Evolutionary conservation across 2,888 invertebrate species (phyloP).

Genomic region (Smittia aterrima): DNA sequence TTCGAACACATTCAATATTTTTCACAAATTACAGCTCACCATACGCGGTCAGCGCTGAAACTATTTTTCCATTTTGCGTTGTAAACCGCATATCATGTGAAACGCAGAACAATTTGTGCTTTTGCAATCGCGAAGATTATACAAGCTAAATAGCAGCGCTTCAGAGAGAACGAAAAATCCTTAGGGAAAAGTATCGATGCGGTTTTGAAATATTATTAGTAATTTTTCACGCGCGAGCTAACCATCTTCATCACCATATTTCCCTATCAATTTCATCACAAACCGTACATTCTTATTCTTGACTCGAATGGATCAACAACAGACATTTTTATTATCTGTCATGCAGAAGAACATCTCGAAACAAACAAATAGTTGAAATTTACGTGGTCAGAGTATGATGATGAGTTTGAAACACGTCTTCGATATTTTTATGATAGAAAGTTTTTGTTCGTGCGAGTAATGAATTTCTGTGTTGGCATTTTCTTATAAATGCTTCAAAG

Average conservation of each 20-base stretch:
- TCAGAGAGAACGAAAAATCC: no score
- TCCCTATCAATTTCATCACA: not conserved
- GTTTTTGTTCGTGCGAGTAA: conserved; percentile 32
- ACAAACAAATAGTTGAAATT: conserved; percentile 38
- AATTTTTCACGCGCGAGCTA: conserved; percentile 2
- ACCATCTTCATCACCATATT: not conserved
- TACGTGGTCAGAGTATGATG: conserved; percentile 17
- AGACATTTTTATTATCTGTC: conserved; percentile 14
- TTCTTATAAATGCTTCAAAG: not conserved
- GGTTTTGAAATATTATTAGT: not conserved
- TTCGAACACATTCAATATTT: not conserved
- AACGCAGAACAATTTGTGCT: not conserved
- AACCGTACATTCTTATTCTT: not conserved
- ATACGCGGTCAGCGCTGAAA: not conserved
- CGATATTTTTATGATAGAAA: conserved; percentile 39
- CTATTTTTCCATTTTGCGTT: not conserved
- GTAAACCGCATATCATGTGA: not conserved
- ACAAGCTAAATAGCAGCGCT: no score
- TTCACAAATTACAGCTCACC: not conserved
- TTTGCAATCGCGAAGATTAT: no score
- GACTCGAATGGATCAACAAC: not conserved
- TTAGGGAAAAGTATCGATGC: no score
- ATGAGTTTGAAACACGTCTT: not conserved
- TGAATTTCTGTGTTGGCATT: conserved; percentile 34
- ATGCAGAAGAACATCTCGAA: conserved; percentile 17